Conservation (phyloP, 2,113 vertebrate species). For the Polyodon spathula region DNA sequence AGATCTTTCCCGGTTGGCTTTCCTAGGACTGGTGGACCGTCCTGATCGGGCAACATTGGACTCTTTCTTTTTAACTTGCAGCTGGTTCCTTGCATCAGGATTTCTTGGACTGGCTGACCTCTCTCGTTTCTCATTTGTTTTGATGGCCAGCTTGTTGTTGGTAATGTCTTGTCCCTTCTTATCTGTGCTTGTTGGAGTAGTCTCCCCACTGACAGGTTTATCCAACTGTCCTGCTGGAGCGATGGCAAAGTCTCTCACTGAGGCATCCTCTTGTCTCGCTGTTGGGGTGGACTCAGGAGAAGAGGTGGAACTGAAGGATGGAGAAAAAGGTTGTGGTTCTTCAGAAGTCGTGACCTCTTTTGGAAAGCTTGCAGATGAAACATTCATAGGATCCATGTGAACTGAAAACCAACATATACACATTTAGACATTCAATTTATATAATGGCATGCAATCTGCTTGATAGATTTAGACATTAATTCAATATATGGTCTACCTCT, state of each 20-base stretch:
- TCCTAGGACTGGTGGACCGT: slow-evolving; percentile 53
- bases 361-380: slow-evolving; percentile 64
- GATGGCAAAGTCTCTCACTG: slow-evolving; percentile 25
- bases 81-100: slow-evolving; percentile 18
- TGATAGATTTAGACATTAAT: too few species aligned
- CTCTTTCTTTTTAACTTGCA: slow-evolving; percentile 19
- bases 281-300: slow-evolving; percentile 53
- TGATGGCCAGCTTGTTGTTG: slow-evolving; percentile 13
- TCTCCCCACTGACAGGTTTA: slow-evolving; percentile 26
- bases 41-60: slow-evolving; percentile 36
- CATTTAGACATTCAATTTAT: not conserved
- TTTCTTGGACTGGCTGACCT: slow-evolving; percentile 31
- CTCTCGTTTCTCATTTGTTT: slow-evolving; percentile 41
- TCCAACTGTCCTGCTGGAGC: slow-evolving; percentile 32
- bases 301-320: slow-evolving; percentile 58
- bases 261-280: slow-evolving; percentile 50
- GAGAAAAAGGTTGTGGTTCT: slow-evolving; percentile 59
- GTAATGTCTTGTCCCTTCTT: slow-evolving; percentile 34
- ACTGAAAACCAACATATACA: slow-evolving; percentile 50
- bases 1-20: slow-evolving; percentile 21
- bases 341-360: slow-evolving; percentile 59
- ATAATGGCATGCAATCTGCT: too few species aligned
- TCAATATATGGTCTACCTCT: too few species aligned
- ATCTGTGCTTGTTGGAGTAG: slow-evolving; percentile 34
- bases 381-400: slow-evolving; percentile 65